These are phyloP conservation scores for Anas bahamensis DNA, from an alignment of 2,797 vertebrate species.

Conservation along the genomic window DNA sequence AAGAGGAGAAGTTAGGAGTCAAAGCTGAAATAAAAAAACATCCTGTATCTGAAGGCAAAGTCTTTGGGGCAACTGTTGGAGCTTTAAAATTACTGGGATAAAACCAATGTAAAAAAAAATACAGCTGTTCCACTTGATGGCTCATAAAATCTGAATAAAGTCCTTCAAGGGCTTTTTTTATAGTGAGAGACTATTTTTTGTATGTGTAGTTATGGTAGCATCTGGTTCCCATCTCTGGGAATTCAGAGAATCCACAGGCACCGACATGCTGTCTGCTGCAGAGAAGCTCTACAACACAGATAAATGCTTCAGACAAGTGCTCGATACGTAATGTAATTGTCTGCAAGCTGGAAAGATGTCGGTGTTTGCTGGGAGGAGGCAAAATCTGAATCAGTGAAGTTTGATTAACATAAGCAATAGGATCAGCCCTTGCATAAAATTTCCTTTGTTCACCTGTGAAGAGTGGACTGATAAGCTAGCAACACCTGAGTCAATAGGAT, in stretches of 20 bases:
- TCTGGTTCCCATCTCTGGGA: slow-evolving; percentile 74
- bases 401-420: slow-evolving; percentile 1
- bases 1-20: slow-evolving; percentile 33
- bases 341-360: not conserved
- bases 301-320: slow-evolving; percentile 33
- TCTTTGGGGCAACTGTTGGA: slow-evolving; percentile 1
- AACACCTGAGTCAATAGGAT: slow-evolving; percentile 41
- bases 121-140: slow-evolving; percentile 66
- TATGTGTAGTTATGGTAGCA: slow-evolving; percentile 61
- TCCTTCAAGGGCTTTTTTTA: slow-evolving; percentile 69
- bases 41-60: slow-evolving; percentile 30
- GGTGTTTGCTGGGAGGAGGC: not conserved
- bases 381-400: slow-evolving; percentile 11
- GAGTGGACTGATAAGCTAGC: not conserved
- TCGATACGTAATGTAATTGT: slow-evolving; percentile 8
- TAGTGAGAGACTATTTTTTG: slow-evolving; percentile 47
- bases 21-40: slow-evolving; percentile 52
- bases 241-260: slow-evolving; percentile 39
- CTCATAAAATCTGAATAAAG: slow-evolving; percentile 72
- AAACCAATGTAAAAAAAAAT: not conserved
- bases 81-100: slow-evolving; percentile 33
- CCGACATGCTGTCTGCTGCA: not conserved
- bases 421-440: not conserved
- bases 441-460: slow-evolving; percentile 40
- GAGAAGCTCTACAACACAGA: not conserved